Conservation (phyloP, 2,797 vertebrate genomes). For the Arnoldichthys spilopterus region DNA sequence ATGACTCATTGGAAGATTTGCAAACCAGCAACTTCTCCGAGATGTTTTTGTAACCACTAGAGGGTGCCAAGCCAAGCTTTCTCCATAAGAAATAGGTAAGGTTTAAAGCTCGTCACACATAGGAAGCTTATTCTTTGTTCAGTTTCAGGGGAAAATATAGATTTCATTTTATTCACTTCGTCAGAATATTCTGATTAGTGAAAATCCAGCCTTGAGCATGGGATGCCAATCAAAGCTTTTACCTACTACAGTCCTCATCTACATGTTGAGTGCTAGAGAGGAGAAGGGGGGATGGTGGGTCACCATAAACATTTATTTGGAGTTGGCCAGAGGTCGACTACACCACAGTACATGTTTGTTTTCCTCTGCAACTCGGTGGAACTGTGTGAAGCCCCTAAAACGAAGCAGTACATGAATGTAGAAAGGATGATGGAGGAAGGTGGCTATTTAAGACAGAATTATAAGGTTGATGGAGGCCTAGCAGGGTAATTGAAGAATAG, state of each 20-base stretch:
- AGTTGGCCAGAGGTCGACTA: constrained; percentile 24
- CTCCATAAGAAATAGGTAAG: neutral
- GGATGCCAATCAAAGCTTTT: constrained; percentile 2
- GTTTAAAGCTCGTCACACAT: neutral
- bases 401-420: neutral
- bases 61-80: constrained; percentile 48
- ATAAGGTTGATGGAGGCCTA: neutral
- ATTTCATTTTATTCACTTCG: constrained; percentile 22
- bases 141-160: constrained; percentile 12
- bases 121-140: neutral
- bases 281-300: neutral
- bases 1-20: neutral
- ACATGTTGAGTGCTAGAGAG: constrained; percentile 4
- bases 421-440: neutral
- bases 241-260: neutral
- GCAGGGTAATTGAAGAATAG: constrained; percentile 19
- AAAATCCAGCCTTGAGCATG: no score
- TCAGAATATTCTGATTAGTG: constrained; percentile 31
- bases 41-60: constrained; percentile 39
- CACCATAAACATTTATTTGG: constrained; percentile 45
- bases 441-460: neutral
- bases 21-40: neutral
- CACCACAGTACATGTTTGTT: constrained; percentile 18
- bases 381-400: neutral
- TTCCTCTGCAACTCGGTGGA: constrained; percentile 35